Base-by-base conservation (phyloP, 1,140 invertebrate genomes). In the Acromyrmex heyeri region DNA sequence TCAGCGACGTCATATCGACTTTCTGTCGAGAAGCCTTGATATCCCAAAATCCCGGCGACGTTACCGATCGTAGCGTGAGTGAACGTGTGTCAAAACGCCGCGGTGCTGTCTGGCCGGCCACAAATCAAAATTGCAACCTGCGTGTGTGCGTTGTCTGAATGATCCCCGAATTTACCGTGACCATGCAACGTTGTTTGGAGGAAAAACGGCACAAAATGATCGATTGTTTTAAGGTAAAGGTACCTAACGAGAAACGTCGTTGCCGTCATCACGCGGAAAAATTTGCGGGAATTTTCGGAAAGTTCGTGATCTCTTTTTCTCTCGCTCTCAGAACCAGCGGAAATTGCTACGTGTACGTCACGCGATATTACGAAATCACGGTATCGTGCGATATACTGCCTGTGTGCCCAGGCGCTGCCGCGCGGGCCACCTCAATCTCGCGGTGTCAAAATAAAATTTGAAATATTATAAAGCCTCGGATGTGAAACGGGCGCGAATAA, bases 1-100 rank as follows among this genome's bases (percentile, higher is more conserved):
- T 85, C 89, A 88, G 82, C 76, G 65, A 88, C 82, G 86, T 91
- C 61, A 87, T 86, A 91, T 91, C 77, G 89, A 91, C 89, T 91
- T 91, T 88, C 89, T 87, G 89, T 91, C 89, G 86, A 62, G 81
- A 59, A 59, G 34, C 77, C 86, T 87, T 86, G 76, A 62, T 78
- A 72, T 73, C 24, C 55, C 72, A 48, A 91, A 88, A 90, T 88
- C 82, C 82, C 55, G 86, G 64, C 59, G 82, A 70, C 75, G 70
- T 70, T 65, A 59, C 82, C 70, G 72, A 57, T 38, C 38, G 67
- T 34, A 34, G 65, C 79, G 59, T 50, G 34, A 44, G 69, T 21
- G 53, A 53, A 53, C 55, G 69, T 48, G 79, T 61, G 79, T 83
- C 79, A 83, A 75, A 83, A 75, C 44, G 79, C 69, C 69, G 55